Evolutionary conservation across 2,797 vertebrate genomes (phyloP), one percentile per base, ranked within the genome.

Genomic region (Notoglanidium macrostoma): DNA sequence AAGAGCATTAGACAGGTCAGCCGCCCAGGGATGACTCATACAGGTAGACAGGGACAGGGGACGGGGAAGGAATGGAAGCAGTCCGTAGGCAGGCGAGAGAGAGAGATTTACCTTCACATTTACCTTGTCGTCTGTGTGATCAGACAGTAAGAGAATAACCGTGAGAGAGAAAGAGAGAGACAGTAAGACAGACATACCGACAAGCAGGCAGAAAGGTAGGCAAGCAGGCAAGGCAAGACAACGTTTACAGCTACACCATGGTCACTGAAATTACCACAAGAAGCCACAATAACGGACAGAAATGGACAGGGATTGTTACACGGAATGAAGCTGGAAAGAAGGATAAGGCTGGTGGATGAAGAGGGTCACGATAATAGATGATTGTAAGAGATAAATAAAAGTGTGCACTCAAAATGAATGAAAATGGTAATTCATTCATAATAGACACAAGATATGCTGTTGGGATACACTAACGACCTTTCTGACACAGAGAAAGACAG

Each of bases 81-180:
- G 95, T 96, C 96, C 95, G 94, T 93, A 96, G 95, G 96, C 96
- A 96, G 95, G 95, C 94, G 93, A 95, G 88, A 92, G 94, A 91
- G 94, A 94, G 92, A 96, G 95, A 96, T 96, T 96, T 96, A 96
- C 96, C 96, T 96, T 94, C 92, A 94, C 95, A 93, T 95, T 96
- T 96, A 96, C 96, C 96, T 96, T 95, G 96, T 94, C 95, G 91
- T 95, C 96, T 96, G 96, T 96, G 95, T 96, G 95, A 96, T 94
- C 95, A 96, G 95, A 96, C 95, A 94, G 94, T 94, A 92, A 96
- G 92, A 96, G 93, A 95, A 94, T 96, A 95, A 96, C 95, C 93
- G 91, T 94, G 95, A 96, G 95, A 95, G 94, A 96, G 94, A 96
- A 95, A 96, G 93, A 96, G 95, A 96, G 94, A 96, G 95, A 96